phyloP scores from a whole-genome alignment of 1,140 invertebrate species.

The Heliconius hermathena region DNA sequence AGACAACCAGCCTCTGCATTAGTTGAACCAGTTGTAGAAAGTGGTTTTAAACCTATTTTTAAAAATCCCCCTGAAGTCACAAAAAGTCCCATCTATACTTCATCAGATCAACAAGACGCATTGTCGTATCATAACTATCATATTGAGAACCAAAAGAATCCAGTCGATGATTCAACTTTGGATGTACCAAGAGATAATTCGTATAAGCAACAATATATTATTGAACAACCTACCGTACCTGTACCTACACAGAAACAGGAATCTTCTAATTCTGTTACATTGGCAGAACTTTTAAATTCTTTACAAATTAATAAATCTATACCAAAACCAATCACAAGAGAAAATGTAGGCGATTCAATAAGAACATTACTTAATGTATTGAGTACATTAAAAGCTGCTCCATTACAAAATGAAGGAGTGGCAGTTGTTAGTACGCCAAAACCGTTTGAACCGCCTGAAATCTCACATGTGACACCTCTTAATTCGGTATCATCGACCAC shows the following conservation, averaged over 20 bases:
- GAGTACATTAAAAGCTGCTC: slow-evolving; percentile 83
- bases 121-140: slow-evolving; percentile 31
- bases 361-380: slow-evolving; percentile 88
- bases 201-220: slow-evolving; percentile 54
- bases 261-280: slow-evolving; percentile 51
- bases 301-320: slow-evolving; percentile 88
- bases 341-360: slow-evolving; percentile 90
- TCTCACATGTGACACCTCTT: slow-evolving; percentile 42
- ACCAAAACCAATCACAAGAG: slow-evolving; percentile 87
- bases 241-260: slow-evolving; percentile 43
- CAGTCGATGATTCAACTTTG: slow-evolving; percentile 41
- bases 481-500: slow-evolving; percentile 34
- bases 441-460: slow-evolving; percentile 59
- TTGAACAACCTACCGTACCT: slow-evolving; percentile 47
- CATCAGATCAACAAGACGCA: slow-evolving; percentile 30
- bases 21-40: slow-evolving; percentile 61
- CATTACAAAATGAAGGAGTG: slow-evolving; percentile 61
- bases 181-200: slow-evolving; percentile 37
- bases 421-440: slow-evolving; percentile 66
- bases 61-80: slow-evolving; percentile 47
- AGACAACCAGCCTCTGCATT: slow-evolving; percentile 49
- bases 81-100: slow-evolving; percentile 46
- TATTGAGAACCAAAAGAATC: slow-evolving; percentile 24
- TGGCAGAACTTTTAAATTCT: slow-evolving; percentile 82
- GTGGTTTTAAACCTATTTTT: slow-evolving; percentile 75